Conservation (phyloP, 2,888 invertebrate genomes). For the Syrphus vitripennis region DNA sequence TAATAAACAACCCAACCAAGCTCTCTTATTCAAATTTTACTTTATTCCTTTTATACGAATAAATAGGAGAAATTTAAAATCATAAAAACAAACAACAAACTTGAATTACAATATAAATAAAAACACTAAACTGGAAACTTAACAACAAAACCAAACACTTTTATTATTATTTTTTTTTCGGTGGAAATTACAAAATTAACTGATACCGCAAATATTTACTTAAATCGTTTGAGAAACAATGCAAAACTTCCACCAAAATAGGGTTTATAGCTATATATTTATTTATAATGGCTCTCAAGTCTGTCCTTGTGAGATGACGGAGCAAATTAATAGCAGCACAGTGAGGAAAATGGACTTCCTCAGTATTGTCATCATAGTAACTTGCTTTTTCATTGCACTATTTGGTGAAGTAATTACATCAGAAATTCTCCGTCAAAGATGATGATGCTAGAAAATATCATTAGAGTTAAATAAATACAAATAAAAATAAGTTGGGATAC, state of each 20-base stretch:
- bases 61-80: not conserved
- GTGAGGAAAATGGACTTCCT: conserved; percentile 3
- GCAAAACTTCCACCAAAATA: conserved; percentile 23
- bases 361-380: not conserved
- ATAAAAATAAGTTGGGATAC: conserved; percentile 36
- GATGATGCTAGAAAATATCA: conserved; percentile 56
- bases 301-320: not conserved
- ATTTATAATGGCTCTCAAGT: not conserved
- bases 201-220: conserved; percentile 65
- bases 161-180: not conserved
- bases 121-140: not conserved
- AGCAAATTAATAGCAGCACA: conserved; percentile 6
- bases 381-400: conserved; percentile 11
- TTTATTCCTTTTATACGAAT: not conserved
- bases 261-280: not conserved
- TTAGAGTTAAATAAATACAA: conserved; percentile 60
- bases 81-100: not conserved
- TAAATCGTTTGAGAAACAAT: conserved; percentile 61
- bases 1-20: not conserved
- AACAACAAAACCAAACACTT: conserved; percentile 22
- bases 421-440: conserved; percentile 10
- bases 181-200: conserved; percentile 59
- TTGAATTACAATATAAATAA: conserved; percentile 1
- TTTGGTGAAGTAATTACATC: conserved; percentile 49
- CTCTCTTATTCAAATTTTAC: not conserved